These are phyloP conservation scores for Poeciliopsis paucimaculata DNA, from an alignment of 2,797 vertebrate genomes.

Conservation along the genomic window DNA sequence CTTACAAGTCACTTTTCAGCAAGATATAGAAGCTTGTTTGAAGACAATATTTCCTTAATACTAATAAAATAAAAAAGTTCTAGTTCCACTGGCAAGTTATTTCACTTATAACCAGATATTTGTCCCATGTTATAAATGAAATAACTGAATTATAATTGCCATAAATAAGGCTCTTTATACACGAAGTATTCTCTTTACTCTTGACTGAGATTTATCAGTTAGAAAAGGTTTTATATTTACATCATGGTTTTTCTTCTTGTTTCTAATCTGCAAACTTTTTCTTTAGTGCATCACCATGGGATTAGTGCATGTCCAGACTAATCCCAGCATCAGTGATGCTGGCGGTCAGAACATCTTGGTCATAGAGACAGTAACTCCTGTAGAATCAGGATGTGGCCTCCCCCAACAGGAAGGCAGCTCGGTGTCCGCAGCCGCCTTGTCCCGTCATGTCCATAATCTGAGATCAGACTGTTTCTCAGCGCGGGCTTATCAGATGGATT, in stretches of 20 bases:
- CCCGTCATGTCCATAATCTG: conserved; percentile 19
- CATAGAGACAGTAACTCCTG: neutral
- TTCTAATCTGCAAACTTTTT: neutral
- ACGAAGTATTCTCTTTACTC: neutral
- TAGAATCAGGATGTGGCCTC: neutral
- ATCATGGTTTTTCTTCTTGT: neutral
- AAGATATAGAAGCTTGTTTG: too few species aligned
- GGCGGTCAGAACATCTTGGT: neutral
- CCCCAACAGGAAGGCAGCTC: neutral
- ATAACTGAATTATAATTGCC: neutral
- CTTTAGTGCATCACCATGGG: neutral
- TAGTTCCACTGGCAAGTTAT: too few species aligned
- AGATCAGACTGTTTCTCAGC: conserved; percentile 7
- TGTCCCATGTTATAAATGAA: too few species aligned
- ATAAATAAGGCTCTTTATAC: neutral
- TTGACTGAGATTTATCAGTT: neutral
- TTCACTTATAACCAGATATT: too few species aligned
- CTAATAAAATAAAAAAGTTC: too few species aligned
- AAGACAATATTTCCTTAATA: too few species aligned
- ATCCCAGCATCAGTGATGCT: neutral
- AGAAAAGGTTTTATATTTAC: neutral
- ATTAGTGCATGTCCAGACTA: too few species aligned
- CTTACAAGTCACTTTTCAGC: too few species aligned
- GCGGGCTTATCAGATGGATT: conserved; percentile 28
- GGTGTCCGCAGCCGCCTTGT: neutral